Evolutionary conservation across 2,797 vertebrate species (phyloP).

Genomic region (Peromyscus melanophrys): DNA sequence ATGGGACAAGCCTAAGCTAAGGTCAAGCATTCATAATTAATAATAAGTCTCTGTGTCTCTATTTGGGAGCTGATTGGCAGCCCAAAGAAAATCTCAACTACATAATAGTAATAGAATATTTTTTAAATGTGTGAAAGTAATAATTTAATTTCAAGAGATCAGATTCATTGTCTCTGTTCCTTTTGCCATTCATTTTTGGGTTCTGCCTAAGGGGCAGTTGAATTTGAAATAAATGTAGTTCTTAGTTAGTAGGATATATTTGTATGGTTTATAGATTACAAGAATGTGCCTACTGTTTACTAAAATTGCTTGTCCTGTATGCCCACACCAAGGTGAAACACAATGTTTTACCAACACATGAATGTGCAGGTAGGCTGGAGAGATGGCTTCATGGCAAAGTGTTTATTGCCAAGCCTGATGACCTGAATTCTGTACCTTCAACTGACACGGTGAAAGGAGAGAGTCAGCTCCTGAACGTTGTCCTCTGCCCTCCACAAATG

Average conservation of each 20-base stretch:
- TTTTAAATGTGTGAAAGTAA: conserved; percentile 12
- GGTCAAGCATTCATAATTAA: too few relatives aligned
- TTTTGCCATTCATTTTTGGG: not conserved
- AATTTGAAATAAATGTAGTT: conserved; percentile 44
- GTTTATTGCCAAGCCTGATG: not conserved
- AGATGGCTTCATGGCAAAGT: not conserved
- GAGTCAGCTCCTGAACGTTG: not conserved
- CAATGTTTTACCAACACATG: not conserved
- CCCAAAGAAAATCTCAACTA: too few relatives aligned
- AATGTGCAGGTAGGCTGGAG: not conserved
- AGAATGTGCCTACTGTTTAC: not conserved
- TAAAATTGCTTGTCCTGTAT: not conserved
- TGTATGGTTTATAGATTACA: not conserved
- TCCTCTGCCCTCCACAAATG: not conserved
- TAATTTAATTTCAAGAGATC: not conserved
- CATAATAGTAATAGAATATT: not conserved
- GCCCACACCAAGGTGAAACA: not conserved
- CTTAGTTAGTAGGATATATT: not conserved
- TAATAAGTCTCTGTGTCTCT: not conserved
- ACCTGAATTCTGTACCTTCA: not conserved
- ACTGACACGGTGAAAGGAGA: not conserved
- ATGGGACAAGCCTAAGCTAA: too few relatives aligned
- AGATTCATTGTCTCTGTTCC: not conserved
- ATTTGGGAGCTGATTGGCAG: too few relatives aligned
- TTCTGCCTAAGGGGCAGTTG: not conserved